A percentile compares a stretch with the other conserved stretches of the same genome.
Evolutionary conservation across 2,797 vertebrate genomes (phyloP).

Genomic region (Gallinago solitaria): DNA sequence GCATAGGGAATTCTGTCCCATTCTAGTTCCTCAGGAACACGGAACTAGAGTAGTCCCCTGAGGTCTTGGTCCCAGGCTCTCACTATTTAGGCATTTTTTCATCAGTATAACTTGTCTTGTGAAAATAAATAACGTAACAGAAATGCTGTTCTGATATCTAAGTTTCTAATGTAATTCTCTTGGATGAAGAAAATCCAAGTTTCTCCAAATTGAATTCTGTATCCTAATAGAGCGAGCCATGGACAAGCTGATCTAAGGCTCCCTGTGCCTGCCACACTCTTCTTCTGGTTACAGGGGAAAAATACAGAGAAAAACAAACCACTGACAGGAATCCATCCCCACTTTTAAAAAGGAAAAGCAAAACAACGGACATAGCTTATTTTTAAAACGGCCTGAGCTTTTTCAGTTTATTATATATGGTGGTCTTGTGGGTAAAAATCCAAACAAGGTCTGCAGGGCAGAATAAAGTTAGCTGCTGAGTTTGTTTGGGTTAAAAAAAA

Average conservation of each 20-base stretch:
- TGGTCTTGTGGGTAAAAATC: not conserved
- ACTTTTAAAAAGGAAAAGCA: not conserved
- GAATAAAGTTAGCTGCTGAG: not conserved
- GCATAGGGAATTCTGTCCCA: not conserved
- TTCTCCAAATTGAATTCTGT: not conserved
- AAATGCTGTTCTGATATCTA: not conserved
- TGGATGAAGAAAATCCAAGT: not conserved
- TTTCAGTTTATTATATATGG: not conserved
- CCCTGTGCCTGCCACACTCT: not conserved
- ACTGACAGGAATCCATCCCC: not conserved
- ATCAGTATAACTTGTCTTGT: not conserved
- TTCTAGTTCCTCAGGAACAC: not conserved
- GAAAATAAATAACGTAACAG: not conserved
- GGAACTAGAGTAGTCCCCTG: not conserved
- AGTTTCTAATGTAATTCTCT: not conserved
- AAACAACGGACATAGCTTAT: not conserved
- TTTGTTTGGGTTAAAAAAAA: not conserved
- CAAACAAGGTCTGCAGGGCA: not conserved
- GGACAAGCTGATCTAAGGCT: not conserved
- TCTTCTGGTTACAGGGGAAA: not conserved
- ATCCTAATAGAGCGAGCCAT: not conserved
- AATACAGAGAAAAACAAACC: not conserved
- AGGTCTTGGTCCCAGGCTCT: not conserved
- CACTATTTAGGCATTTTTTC: not conserved
- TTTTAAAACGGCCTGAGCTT: not conserved